These are phyloP conservation scores for Rhagologus leucostigma DNA, from an alignment of 2,113 vertebrate genomes.

Conservation along the genomic window DNA sequence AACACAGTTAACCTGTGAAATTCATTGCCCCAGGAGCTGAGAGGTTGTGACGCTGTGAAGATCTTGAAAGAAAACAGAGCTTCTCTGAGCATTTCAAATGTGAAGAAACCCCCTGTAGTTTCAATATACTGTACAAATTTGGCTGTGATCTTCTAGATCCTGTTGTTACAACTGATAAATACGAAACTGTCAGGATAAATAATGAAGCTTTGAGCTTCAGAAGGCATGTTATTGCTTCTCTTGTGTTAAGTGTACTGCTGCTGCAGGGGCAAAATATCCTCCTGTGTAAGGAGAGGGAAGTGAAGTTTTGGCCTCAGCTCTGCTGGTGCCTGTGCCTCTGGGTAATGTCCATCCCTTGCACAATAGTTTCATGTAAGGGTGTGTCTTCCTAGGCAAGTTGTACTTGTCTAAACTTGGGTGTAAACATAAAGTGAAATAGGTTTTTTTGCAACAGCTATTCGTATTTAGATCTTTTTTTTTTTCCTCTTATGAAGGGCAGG, in stretches of 20 bases:
- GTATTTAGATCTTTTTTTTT: neutral
- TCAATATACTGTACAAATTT: neutral
- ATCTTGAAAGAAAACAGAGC: neutral
- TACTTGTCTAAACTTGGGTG: neutral
- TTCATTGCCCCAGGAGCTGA: neutral
- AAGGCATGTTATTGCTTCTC: neutral
- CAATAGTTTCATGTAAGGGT: slow-evolving; percentile 16
- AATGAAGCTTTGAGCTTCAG: neutral
- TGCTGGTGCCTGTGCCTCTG: neutral
- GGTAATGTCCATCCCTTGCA: neutral
- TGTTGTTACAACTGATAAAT: neutral
- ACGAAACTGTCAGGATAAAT: neutral
- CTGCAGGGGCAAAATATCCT: neutral
- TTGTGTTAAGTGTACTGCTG: neutral
- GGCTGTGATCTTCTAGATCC: neutral
- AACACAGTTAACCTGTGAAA: neutral
- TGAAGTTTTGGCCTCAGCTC: neutral
- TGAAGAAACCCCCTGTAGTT: neutral
- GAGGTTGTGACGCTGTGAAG: neutral
- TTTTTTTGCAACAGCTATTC: neutral
- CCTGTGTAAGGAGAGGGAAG: neutral
- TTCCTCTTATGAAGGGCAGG: neutral
- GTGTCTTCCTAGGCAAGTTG: neutral
- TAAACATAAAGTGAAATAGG: neutral
- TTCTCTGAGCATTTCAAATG: neutral